Evolutionary conservation across 2,888 invertebrate species (phyloP), one percentile per base, ranked within the genome.

Genomic region (Laothoe populi): DNA sequence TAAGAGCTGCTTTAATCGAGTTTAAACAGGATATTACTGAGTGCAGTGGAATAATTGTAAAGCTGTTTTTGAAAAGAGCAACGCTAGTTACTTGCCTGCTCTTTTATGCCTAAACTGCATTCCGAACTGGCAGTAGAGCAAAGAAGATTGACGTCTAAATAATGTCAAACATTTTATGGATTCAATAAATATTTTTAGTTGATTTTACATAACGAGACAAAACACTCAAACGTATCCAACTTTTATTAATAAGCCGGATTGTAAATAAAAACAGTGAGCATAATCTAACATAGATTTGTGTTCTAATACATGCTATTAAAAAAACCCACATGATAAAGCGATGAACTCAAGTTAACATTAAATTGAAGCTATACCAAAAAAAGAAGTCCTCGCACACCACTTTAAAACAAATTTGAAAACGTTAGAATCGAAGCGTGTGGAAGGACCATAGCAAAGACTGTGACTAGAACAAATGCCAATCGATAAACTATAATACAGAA

Each of bases 251-350:
- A 66, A 66, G 58, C 57, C 70, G 63, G 60, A n/a, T n/a, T n/a
- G n/a, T 48, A 63, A 67, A 70, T 64, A 68, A 70, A 68, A 79
- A 77, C 78, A 78, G 68, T 78, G 85, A 88, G 82, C 86, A 83
- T 75, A 78, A 77, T 78, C 81, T 72, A 75, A 69, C 66, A 74
- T 66, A 72, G 69, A 76, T 11, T 70, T 63, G 73, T 75, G 72
- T 74, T 71, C 71, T 75, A 77, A 53, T 70, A 79, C 87, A 92
- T 92, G 92, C 92, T 84, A 92, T 92, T 91, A 91, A 91, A 91
- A 91, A 92, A 91, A 91, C 92, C 92, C 92, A 92, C 92, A 92
- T 91, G 92, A 89, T 86, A 82, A 88, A 89, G 88, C 90, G 79
- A 86, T 86, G 84, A 75, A 77, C 74, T 73, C 77, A 74, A 79